Conservation (phyloP, 2,888 invertebrate genomes). For the Mystacides longicornis region DNA sequence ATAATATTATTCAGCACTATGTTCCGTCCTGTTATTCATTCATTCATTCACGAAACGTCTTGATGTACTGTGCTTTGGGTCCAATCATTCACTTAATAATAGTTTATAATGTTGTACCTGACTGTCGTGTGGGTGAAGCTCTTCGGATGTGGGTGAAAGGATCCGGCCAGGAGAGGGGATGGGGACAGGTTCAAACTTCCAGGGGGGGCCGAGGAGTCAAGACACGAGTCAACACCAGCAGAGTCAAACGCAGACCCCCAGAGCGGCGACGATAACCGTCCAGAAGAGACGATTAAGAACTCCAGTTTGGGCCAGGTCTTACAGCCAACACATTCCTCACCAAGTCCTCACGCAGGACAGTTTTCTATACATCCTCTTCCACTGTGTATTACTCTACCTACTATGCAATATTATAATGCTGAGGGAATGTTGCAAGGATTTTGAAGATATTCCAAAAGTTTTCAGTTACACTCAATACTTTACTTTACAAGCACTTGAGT, state of each 20-base stretch:
- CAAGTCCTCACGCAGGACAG: not conserved
- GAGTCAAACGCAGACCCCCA: constrained; percentile 32
- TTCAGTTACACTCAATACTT: constrained; percentile 13
- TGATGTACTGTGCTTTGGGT: too few species aligned
- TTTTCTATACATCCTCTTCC: not conserved
- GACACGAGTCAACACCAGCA: constrained; percentile 41
- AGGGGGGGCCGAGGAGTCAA: constrained; percentile 35
- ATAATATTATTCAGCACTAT: too few species aligned
- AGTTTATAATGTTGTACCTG: constrained; percentile 14
- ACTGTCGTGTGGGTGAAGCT: constrained; percentile 16
- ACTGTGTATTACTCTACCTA: constrained; percentile 2
- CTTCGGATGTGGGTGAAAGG: constrained; percentile 30
- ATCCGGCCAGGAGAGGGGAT: constrained; percentile 39
- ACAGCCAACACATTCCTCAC: not conserved
- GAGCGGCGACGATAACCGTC: constrained; percentile 42
- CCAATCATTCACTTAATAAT: not conserved
- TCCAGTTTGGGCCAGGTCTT: constrained; percentile 73
- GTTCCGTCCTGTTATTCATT: too few species aligned
- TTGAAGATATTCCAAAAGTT: constrained; percentile 25
- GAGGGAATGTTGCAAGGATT: constrained; percentile 23
- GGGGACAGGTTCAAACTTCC: constrained; percentile 30
- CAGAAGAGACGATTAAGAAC: constrained; percentile 72
- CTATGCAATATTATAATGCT: constrained; percentile 17
- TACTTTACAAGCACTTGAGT: not conserved
- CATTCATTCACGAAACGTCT: too few species aligned